A percentile compares a stretch with the other conserved stretches of the same genome.
These are phyloP conservation scores for Stigmatopora nigra DNA, from an alignment of 2,113 vertebrate species.

Conservation along the genomic window DNA sequence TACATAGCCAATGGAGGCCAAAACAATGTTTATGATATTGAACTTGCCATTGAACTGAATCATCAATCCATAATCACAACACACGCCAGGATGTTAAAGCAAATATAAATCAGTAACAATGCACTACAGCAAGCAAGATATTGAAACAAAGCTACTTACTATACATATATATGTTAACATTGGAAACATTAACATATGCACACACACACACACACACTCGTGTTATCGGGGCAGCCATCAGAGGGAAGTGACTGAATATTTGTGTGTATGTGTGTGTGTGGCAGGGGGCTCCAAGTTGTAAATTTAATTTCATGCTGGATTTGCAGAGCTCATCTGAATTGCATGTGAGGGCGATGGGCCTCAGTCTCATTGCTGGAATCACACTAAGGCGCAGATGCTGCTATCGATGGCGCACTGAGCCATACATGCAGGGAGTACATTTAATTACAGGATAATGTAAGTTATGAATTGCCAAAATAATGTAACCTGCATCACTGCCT, in stretches of 20 bases:
- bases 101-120: constrained; percentile 39
- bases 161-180: constrained; percentile 31
- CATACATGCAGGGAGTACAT: not conserved
- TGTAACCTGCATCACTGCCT: not conserved
- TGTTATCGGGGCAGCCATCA: constrained; percentile 60
- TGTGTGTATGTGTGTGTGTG: constrained; percentile 16
- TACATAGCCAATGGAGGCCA: not conserved
- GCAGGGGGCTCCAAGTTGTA: constrained; percentile 63
- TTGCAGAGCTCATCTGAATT: constrained; percentile 73
- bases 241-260: constrained; percentile 10
- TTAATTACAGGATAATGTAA: constrained; percentile 3
- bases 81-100: constrained; percentile 22
- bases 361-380: constrained; percentile 41
- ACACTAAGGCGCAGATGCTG: constrained; percentile 49
- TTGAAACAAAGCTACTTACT: constrained; percentile 20
- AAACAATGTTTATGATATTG: constrained; percentile 34
- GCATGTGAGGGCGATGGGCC: constrained; percentile 68
- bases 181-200: constrained; percentile 17
- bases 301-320: constrained; percentile 77
- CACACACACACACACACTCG: constrained; percentile 21
- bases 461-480: not conserved
- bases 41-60: constrained; percentile 27
- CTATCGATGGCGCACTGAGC: constrained; percentile 25
- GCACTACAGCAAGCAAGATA: constrained; percentile 25
- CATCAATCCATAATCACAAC: constrained; percentile 14